A percentile compares a stretch with the other conserved stretches of the same genome.
Evolutionary conservation across 2,888 invertebrate genomes (phyloP).

Genomic region (Amitus sp.): DNA sequence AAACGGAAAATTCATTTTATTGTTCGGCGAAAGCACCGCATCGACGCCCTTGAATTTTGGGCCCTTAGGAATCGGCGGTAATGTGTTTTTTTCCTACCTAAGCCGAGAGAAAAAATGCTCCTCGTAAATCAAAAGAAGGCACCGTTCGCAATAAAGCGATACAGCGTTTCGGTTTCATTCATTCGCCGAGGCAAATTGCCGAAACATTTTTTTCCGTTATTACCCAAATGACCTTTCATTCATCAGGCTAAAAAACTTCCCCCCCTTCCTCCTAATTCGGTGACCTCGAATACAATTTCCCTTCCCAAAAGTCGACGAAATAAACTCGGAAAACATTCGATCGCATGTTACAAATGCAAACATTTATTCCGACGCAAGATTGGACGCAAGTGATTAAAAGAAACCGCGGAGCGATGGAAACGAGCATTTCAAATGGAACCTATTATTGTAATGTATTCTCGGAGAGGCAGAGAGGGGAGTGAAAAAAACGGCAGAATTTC

Average conservation of each 20-base stretch:
- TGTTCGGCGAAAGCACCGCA: neutral
- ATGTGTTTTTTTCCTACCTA: constrained; percentile 16
- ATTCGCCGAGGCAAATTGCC: constrained; percentile 31
- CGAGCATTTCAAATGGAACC: constrained; percentile 1
- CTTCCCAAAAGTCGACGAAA: no score
- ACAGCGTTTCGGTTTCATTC: constrained; percentile 22
- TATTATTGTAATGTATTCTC: constrained; percentile 4
- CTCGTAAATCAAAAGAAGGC: constrained; percentile 34
- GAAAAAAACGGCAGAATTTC: constrained; percentile 6
- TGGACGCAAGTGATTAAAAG: constrained; percentile 1
- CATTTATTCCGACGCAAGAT: neutral
- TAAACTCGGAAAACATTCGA: no score
- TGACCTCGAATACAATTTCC: no score
- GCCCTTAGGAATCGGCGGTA: constrained; percentile 26
- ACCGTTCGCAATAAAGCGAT: constrained; percentile 28
- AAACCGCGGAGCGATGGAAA: neutral
- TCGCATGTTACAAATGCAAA: neutral
- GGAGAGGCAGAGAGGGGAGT: constrained; percentile 16
- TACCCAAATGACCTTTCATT: neutral
- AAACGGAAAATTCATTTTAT: neutral
- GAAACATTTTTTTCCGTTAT: neutral
- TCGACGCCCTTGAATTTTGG: neutral
- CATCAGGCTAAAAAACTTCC: neutral
- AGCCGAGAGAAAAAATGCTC: constrained; percentile 22
- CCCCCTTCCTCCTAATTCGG: no score